phyloP scores from a whole-genome alignment of 2,888 invertebrate genomes.

The Drosophila ustulata region DNA sequence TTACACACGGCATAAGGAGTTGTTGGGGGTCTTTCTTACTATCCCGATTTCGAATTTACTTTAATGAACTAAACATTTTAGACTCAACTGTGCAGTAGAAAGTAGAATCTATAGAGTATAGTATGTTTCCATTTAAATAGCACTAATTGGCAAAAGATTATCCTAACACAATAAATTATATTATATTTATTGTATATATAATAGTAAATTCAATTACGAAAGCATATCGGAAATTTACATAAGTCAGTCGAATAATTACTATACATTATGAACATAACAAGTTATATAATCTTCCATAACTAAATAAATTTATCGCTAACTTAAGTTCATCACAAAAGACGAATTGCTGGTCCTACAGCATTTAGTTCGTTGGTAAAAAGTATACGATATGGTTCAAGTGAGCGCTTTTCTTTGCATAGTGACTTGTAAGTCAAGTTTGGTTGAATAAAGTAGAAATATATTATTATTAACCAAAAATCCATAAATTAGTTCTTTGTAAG shows the following conservation, averaged over 20 bases:
- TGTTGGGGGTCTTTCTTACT: too few species aligned
- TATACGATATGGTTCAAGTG: slow-evolving; percentile 6
- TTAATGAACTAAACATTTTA: too few species aligned
- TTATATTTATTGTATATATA: background rate
- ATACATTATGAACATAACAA: background rate
- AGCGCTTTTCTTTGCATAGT: background rate
- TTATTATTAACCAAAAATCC: background rate
- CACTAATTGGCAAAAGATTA: too few species aligned
- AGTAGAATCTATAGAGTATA: too few species aligned
- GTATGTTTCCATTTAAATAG: too few species aligned
- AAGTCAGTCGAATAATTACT: background rate
- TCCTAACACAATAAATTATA: too few species aligned
- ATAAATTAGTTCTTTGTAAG: background rate
- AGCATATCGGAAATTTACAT: slow-evolving; percentile 12
- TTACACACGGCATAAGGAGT: too few species aligned
- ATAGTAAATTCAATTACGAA: background rate
- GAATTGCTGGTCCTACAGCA: too few species aligned
- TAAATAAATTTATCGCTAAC: slow-evolving; percentile 6
- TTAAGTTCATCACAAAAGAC: slow-evolving; percentile 2
- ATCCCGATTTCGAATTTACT: too few species aligned
- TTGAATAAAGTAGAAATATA: background rate
- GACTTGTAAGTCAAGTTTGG: slow-evolving; percentile 9
- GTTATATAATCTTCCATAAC: slow-evolving; percentile 20
- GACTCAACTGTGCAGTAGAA: too few species aligned
- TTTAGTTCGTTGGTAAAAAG: slow-evolving; percentile 1